Evolutionary conservation across 2,113 vertebrate genomes (phyloP).

Genomic region (Monarcha castaneiventris): DNA sequence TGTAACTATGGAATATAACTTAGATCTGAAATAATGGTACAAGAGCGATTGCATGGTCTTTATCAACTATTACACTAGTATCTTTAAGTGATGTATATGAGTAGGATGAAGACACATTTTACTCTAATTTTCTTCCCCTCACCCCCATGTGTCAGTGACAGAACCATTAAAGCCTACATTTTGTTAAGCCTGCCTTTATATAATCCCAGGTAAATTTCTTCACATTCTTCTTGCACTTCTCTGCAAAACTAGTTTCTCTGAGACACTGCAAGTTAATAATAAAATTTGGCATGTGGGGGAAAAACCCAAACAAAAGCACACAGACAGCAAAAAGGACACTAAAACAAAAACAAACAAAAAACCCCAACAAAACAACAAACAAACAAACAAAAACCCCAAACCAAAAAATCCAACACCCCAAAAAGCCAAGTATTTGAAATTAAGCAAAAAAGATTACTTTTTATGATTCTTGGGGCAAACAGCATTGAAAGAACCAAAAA

Average conservation of each 20-base stretch:
- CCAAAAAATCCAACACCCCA: not conserved
- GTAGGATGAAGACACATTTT: slow-evolving; percentile 4
- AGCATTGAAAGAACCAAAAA: not conserved
- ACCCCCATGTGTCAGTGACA: not conserved
- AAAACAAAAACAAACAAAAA: not conserved
- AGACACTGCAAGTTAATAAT: not conserved
- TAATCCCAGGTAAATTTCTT: not conserved
- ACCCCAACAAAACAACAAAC: not conserved
- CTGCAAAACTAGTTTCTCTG: not conserved
- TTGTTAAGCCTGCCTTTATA: not conserved
- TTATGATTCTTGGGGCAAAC: not conserved
- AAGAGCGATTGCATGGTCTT: not conserved
- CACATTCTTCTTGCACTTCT: not conserved
- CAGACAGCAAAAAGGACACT: not conserved
- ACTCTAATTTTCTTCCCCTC: not conserved
- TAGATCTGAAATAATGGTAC: not conserved
- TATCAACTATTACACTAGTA: not conserved
- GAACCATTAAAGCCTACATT: not conserved
- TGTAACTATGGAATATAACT: not conserved
- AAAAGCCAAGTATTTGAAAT: not conserved
- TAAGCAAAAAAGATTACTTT: not conserved
- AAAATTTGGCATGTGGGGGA: not conserved
- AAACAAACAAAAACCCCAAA: not conserved
- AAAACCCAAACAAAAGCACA: not conserved
- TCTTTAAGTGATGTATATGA: not conserved